Evolutionary conservation across 2,113 vertebrate genomes (phyloP).

Genomic region (pig (Sus scrofa)): DNA sequence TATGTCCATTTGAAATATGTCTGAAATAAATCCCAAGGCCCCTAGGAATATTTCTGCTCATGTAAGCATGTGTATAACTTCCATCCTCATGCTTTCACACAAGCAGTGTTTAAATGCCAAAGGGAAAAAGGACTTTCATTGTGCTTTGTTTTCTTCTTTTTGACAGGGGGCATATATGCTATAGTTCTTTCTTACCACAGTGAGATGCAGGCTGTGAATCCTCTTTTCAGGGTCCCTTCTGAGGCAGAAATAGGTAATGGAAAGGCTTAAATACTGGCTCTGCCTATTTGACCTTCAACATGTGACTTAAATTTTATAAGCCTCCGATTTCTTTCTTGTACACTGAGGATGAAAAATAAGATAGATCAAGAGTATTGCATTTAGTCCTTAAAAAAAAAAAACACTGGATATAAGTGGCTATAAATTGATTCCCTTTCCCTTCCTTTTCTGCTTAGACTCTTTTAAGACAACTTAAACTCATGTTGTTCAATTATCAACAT

Average conservation of each 20-base stretch:
- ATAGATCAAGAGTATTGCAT: background rate
- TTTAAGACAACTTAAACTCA: background rate
- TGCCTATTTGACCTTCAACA: slow-evolving; percentile 20
- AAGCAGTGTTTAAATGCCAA: slow-evolving; percentile 37
- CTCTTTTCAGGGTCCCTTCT: slow-evolving; percentile 3
- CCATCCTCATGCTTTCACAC: background rate
- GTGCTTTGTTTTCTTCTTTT: background rate
- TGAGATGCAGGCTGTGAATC: background rate
- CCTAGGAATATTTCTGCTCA: slow-evolving; percentile 32
- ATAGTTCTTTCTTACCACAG: background rate
- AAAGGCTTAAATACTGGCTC: background rate
- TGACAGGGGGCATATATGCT: too few relatives aligned
- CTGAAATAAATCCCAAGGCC: slow-evolving; percentile 44
- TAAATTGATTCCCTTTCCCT: background rate
- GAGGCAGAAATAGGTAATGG: background rate
- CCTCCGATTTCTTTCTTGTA: background rate
- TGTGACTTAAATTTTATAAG: slow-evolving; percentile 47
- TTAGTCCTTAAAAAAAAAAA: background rate
- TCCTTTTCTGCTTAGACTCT: background rate
- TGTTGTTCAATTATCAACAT: background rate
- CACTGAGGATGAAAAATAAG: background rate
- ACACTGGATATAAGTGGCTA: background rate
- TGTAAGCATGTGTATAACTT: background rate
- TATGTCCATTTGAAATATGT: slow-evolving; percentile 37
- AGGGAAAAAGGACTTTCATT: background rate